phyloP scores from a whole-genome alignment of 2,888 invertebrate genomes.

The Ormyrus rosae region DNA sequence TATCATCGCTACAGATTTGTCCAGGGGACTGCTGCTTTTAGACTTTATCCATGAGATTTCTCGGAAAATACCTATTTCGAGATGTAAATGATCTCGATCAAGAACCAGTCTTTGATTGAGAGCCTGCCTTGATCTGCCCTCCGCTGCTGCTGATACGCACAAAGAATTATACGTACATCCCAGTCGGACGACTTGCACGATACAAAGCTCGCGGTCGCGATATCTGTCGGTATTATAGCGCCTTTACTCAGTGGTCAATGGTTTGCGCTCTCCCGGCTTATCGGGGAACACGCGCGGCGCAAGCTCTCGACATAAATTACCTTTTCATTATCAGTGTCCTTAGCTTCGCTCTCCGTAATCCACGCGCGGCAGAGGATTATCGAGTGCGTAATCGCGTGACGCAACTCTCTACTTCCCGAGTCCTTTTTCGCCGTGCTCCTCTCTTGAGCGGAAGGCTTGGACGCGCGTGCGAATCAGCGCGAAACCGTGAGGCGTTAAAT shows the following conservation, averaged over 20 bases:
- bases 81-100: too few relatives aligned
- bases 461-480: background rate
- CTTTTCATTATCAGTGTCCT: conserved; percentile 52
- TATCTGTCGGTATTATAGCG: conserved; percentile 46
- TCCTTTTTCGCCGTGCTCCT: background rate
- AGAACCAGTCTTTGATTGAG: too few relatives aligned
- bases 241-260: background rate
- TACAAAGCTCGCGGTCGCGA: conserved; percentile 2
- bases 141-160: conserved; percentile 1
- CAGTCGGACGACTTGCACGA: conserved; percentile 21
- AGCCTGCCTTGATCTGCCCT: too few relatives aligned
- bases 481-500: conserved; percentile 28
- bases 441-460: background rate
- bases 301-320: conserved; percentile 52
- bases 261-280: conserved; percentile 25
- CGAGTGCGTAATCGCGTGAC: conserved; percentile 8
- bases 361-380: conserved; percentile 41
- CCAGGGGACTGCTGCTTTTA: too few relatives aligned
- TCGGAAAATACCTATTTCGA: too few relatives aligned
- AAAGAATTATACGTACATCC: conserved; percentile 31
- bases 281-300: conserved; percentile 45
- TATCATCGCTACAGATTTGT: too few relatives aligned
- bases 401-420: background rate
- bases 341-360: conserved; percentile 21
- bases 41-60: too few relatives aligned